Conservation (phyloP, 2,113 vertebrate genomes). For the Eubucco bourcierii region DNA sequence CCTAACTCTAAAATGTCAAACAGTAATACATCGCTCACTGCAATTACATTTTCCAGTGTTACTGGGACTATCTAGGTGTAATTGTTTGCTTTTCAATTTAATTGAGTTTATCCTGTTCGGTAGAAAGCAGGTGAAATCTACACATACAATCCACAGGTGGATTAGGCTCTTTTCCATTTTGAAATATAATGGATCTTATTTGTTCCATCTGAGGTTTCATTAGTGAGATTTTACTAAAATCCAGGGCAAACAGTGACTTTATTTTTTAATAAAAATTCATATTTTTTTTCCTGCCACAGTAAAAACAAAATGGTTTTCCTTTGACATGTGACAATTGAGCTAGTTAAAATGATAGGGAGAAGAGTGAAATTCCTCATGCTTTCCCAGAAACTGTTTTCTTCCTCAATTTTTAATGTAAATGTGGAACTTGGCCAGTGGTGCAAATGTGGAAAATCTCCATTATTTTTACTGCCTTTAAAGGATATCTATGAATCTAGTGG, state of each 20-base stretch:
- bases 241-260: background rate
- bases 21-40: background rate
- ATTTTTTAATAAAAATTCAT: background rate
- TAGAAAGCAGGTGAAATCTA: background rate
- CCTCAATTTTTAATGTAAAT: background rate
- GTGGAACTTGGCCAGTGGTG: background rate
- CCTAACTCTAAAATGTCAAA: background rate
- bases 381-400: background rate
- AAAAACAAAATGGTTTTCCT: background rate
- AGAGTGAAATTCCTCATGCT: background rate
- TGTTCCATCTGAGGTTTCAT: background rate
- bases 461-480: background rate
- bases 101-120: background rate
- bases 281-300: background rate
- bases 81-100: background rate
- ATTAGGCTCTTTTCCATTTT: background rate
- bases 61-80: background rate
- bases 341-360: background rate
- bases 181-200: background rate
- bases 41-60: background rate
- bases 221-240: constrained; percentile 7
- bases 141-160: background rate
- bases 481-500: background rate
- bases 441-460: background rate
- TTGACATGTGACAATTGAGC: background rate